Percentiles rank a stretch among this genome's conserved stretches.
phyloP scores from a whole-genome alignment of 1,140 invertebrate genomes.

The Nilaparvata lugens region DNA sequence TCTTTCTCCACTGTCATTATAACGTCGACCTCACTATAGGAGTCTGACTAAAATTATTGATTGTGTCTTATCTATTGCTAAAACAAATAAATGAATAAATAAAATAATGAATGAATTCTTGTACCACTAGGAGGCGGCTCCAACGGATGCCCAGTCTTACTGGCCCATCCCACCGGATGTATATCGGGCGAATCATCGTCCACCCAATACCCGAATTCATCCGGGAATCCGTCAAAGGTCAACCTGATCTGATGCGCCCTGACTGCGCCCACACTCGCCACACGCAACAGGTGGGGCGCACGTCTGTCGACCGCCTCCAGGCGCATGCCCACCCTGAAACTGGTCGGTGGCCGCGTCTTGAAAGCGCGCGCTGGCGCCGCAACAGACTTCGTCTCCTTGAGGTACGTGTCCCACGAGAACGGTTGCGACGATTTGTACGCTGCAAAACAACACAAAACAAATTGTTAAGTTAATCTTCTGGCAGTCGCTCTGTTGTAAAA shows the following conservation, averaged over 20 bases:
- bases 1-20: too few species aligned
- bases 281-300: conserved; percentile 71
- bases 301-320: conserved; percentile 85
- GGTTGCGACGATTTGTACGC: conserved; percentile 58
- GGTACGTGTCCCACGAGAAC: conserved; percentile 84
- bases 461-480: too few species aligned
- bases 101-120: too few species aligned
- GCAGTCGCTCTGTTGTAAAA: too few species aligned
- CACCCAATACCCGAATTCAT: conserved; percentile 78
- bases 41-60: too few species aligned
- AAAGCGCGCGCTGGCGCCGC: conserved; percentile 79
- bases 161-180: conserved; percentile 85
- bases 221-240: conserved; percentile 86
- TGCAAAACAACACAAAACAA: conserved; percentile 31
- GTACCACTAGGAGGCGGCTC: conserved; percentile 71
- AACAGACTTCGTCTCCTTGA: conserved; percentile 61
- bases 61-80: too few species aligned
- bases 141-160: conserved; percentile 75
- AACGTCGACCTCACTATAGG: too few species aligned
- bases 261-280: conserved; percentile 72
- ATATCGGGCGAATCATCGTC: conserved; percentile 85
- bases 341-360: conserved; percentile 61
- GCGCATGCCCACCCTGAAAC: conserved; percentile 65
- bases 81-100: too few species aligned
- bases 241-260: conserved; percentile 69